Base-by-base conservation (phyloP, 2,888 invertebrate species). In the Hypomecis punctinalis region DNA sequence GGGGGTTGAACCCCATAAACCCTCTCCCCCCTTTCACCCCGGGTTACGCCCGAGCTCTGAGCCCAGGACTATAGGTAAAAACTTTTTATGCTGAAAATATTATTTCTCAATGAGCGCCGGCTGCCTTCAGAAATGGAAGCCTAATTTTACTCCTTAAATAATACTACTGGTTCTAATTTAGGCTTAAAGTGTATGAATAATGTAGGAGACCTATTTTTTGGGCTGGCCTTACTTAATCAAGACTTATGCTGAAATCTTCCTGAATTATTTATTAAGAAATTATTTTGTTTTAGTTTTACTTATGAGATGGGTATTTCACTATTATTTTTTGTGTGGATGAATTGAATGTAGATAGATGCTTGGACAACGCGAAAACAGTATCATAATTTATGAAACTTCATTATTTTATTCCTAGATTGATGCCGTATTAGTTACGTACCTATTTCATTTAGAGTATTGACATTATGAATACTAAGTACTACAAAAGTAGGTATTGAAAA, bases 251-350 rank as follows among this genome's bases (percentile, higher is more conserved):
- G 46, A 35, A 40, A 46, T 46, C 13, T 40, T n/a, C 39, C 36
- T 72, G 65, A 52, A 73, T 68, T 56, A 65, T 66, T 57, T 74
- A 80, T 80, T 78, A 69, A 52, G 39, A 33, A 9, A 5, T 10
- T 52, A 13, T 9, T 87, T 90, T 91, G 85, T 91, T 92, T 85
- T 91, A 91, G 91, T 86, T 91, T 88, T 92, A 92, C 81, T 90
- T 92, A 88, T 91, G 84, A 85, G 78, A 71, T 67, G 68, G 73
- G 81, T 80, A 82, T 84, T 80, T 10, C 39, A 39, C 72, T 48
- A 6, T 35, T 40, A 23, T 59, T 55, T 23, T 39, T 69, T 74
- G 42, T 71, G 67, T 61, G 51, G 67, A 70, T 70, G 73, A 74
- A 67, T 63, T 61, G 51, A 63, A 33, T 35, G 10, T 48, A 43